Evolutionary conservation across 2,113 vertebrate species (phyloP).

Genomic region (Dasypus novemcinctus): DNA sequence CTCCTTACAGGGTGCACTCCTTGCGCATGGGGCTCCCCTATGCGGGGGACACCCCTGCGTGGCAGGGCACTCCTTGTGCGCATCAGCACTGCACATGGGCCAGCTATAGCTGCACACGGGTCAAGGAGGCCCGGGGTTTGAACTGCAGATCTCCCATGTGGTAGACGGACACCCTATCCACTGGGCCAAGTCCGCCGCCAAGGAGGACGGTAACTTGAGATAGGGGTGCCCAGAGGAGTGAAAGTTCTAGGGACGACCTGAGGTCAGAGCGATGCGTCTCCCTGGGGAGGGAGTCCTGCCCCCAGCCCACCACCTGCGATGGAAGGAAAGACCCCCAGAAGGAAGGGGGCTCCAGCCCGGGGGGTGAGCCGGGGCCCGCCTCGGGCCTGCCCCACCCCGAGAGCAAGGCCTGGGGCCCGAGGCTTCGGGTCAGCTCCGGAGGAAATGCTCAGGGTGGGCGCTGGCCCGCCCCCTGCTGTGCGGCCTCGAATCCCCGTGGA

Average conservation of each 20-base stretch:
- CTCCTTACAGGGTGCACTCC: no score
- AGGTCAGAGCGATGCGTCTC: not conserved
- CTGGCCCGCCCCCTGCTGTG: no score
- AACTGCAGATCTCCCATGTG: no score
- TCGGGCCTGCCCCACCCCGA: not conserved
- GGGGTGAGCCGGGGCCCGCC: not conserved
- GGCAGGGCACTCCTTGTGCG: no score
- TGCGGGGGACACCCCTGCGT: no score
- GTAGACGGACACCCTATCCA: no score
- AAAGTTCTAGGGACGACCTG: slow-evolving; percentile 2
- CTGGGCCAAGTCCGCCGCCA: no score
- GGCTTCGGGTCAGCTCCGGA: not conserved
- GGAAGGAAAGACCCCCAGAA: not conserved
- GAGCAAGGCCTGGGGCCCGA: not conserved
- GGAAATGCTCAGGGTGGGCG: not conserved
- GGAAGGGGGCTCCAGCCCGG: not conserved
- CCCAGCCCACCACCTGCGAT: not conserved
- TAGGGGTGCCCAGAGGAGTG: slow-evolving; percentile 25
- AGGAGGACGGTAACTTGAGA: not conserved
- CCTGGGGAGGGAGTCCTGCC: not conserved
- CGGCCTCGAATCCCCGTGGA: not conserved
- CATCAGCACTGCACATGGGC: no score
- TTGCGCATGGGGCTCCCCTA: no score
- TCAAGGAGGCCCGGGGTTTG: no score
- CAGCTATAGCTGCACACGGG: no score